Evolutionary conservation across 2,797 vertebrate genomes (phyloP).

Genomic region (Bradypus variegatus): DNA sequence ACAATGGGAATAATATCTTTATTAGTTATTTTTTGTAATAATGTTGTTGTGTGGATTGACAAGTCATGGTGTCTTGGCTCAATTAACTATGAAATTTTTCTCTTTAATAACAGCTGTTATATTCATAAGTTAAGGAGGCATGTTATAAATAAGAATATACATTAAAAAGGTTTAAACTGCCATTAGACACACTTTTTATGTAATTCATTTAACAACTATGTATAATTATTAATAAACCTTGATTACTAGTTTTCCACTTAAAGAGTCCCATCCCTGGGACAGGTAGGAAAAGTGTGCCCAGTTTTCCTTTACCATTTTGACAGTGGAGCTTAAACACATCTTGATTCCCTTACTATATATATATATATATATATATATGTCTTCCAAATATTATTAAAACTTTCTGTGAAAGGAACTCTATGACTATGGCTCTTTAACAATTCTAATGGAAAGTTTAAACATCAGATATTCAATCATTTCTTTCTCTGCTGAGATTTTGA

Average conservation of each 20-base stretch:
- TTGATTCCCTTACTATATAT: too few species aligned
- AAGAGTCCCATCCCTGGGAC: background rate
- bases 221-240: background rate
- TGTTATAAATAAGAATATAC: background rate
- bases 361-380: too few species aligned
- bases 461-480: background rate
- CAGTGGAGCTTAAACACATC: background rate
- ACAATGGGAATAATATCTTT: background rate
- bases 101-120: background rate
- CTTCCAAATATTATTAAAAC: background rate
- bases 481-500: background rate
- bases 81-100: background rate
- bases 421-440: background rate
- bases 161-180: background rate
- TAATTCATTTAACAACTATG: background rate
- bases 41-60: background rate
- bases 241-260: background rate
- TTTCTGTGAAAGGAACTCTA: background rate
- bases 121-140: background rate
- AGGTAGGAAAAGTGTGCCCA: background rate
- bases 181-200: background rate
- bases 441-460: background rate
- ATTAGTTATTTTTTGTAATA: background rate
- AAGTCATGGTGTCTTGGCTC: background rate
- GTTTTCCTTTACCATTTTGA: background rate